Percentiles rank a stretch among this genome's conserved stretches.
Conservation (phyloP, 2,888 invertebrate genomes). For the Pollenia amentaria region DNA sequence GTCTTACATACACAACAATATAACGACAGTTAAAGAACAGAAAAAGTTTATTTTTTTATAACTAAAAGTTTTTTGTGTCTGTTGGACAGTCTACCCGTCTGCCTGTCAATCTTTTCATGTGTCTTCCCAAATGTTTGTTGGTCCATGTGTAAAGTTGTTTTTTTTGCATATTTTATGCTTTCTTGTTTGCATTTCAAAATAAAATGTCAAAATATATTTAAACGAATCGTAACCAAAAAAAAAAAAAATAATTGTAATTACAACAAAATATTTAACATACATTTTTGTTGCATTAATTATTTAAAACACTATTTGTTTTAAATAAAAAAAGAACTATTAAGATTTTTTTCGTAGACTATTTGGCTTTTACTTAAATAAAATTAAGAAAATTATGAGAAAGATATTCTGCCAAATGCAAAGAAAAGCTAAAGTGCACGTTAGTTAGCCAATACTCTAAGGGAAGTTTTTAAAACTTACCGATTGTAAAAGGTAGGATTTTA, state of each 20-base stretch:
- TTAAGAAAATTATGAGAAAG: no score
- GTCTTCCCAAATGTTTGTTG: slow-evolving; percentile 37
- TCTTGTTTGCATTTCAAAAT: slow-evolving; percentile 43
- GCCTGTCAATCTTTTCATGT: slow-evolving; percentile 25
- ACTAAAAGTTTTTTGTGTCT: slow-evolving; percentile 35
- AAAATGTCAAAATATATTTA: slow-evolving; percentile 61
- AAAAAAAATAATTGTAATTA: slow-evolving; percentile 41
- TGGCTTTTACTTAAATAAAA: no score
- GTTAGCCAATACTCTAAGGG: no score
- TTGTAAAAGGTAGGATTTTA: no score
- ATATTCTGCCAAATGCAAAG: no score
- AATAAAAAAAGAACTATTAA: background rate
- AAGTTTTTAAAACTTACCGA: no score
- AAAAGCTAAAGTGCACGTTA: no score
- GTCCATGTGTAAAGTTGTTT: slow-evolving; percentile 30
- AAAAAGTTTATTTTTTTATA: slow-evolving; percentile 45
- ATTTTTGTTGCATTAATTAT: slow-evolving; percentile 40
- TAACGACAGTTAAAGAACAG: slow-evolving; percentile 23
- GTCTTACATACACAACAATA: slow-evolving; percentile 23
- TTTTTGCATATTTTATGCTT: slow-evolving; percentile 2
- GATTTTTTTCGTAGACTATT: background rate
- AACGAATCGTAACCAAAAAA: slow-evolving; percentile 21
- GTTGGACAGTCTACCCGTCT: slow-evolving; percentile 52
- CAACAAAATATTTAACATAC: slow-evolving; percentile 46
- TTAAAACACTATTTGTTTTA: slow-evolving; percentile 16